A percentile compares a stretch with the other conserved stretches of the same genome.
These are phyloP conservation scores for Matsumurasca onukii DNA, from an alignment of 1,140 invertebrate species.

Conservation along the genomic window DNA sequence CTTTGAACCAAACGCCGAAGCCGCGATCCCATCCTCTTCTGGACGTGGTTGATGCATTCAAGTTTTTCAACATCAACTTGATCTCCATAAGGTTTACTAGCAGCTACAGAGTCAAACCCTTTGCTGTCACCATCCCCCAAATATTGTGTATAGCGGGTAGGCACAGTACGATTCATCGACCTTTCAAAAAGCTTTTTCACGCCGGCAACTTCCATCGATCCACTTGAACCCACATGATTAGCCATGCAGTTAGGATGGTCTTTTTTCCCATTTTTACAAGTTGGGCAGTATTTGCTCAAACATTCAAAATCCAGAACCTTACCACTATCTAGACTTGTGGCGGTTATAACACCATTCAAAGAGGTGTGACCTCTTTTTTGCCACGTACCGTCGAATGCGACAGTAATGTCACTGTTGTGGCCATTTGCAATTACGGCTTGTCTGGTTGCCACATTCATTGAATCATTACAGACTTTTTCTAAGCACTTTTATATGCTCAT, in stretches of 20 bases:
- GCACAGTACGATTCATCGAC: not conserved
- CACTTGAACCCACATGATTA: constrained; percentile 37
- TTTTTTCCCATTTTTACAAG: constrained; percentile 4
- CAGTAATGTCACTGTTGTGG: constrained; percentile 10
- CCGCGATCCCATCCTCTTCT: constrained; percentile 14
- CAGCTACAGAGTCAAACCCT: constrained; percentile 1
- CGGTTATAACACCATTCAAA: constrained; percentile 14
- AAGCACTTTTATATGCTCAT: not conserved
- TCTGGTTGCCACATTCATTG: constrained; percentile 18
- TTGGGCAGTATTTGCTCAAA: constrained; percentile 20
- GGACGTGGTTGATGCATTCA: not conserved
- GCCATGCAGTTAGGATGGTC: constrained; percentile 31
- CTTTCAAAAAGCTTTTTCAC: not conserved
- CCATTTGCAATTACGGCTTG: constrained; percentile 21
- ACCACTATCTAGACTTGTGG: constrained; percentile 25
- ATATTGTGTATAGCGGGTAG: not conserved
- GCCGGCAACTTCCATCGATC: constrained; percentile 35
- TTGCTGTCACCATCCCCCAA: constrained; percentile 9
- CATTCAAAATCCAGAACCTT: constrained; percentile 33
- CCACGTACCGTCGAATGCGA: constrained; percentile 26
- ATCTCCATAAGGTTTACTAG: constrained; percentile 13
- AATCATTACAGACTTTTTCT: constrained; percentile 17
- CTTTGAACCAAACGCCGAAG: not conserved
- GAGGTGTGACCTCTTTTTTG: constrained; percentile 18
- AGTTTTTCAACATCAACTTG: not conserved